Conservation (phyloP, 1,140 invertebrate genomes). For the Drosophila guanche region DNA sequence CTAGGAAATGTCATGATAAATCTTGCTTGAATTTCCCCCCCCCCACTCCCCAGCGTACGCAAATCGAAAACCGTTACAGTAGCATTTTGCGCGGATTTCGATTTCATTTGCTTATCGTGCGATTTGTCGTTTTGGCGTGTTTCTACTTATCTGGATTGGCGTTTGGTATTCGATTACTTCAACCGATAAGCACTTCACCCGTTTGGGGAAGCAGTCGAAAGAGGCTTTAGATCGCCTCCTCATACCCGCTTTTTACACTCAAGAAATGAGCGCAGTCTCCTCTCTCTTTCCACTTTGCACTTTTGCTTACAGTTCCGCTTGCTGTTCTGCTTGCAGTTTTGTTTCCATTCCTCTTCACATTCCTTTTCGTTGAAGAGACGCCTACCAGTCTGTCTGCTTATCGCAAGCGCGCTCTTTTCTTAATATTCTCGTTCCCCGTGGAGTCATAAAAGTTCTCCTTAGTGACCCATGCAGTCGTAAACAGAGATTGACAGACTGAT, state of each 20-base stretch:
- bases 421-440: slow-evolving; percentile 1
- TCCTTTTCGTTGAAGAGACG: slow-evolving; percentile 36
- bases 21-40: slow-evolving; percentile 62
- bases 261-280: too few species aligned
- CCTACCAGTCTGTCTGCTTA: slow-evolving; percentile 67
- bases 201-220: slow-evolving; percentile 51
- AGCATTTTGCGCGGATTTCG: slow-evolving; percentile 60
- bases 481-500: slow-evolving; percentile 41
- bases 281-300: too few species aligned
- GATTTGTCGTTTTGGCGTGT: slow-evolving; percentile 72
- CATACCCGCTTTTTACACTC: not conserved
- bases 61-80: slow-evolving; percentile 55
- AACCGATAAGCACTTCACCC: slow-evolving; percentile 23
- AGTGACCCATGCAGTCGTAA: slow-evolving; percentile 54
- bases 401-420: slow-evolving; percentile 2
- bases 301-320: too few species aligned
- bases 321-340: too few species aligned
- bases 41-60: not conserved
- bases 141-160: slow-evolving; percentile 71
- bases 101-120: slow-evolving; percentile 62
- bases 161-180: slow-evolving; percentile 30
- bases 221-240: slow-evolving; percentile 1
- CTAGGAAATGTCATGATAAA: slow-evolving; percentile 71
- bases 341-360: not conserved
- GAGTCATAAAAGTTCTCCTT: slow-evolving; percentile 55